Conservation (phyloP, 2,113 vertebrate species). For the Centropus bengalensis region DNA sequence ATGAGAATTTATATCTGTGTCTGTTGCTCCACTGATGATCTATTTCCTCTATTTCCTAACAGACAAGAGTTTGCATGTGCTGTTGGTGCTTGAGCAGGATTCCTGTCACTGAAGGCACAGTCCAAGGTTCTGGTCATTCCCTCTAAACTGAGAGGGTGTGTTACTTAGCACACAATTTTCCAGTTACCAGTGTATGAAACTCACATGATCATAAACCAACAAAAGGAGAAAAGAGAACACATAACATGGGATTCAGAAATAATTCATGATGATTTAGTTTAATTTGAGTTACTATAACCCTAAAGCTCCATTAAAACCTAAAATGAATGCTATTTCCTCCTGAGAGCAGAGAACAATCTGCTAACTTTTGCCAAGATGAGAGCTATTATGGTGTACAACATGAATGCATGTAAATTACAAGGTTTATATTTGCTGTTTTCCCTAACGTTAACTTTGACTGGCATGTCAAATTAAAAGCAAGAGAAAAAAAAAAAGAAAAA, state of each 20-base stretch:
- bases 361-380: slow-evolving; percentile 39
- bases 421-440: slow-evolving; percentile 45
- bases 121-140: neutral
- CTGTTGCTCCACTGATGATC: neutral
- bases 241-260: slow-evolving; percentile 52
- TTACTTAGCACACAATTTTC: neutral
- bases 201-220: neutral
- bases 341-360: slow-evolving; percentile 39
- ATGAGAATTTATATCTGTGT: neutral
- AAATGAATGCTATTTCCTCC: slow-evolving; percentile 40
- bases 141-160: neutral
- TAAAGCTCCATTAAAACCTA: slow-evolving; percentile 51
- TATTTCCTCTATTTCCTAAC: neutral
- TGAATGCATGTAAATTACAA: neutral
- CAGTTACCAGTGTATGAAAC: neutral
- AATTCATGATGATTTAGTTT: slow-evolving; percentile 60
- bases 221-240: neutral
- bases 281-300: slow-evolving; percentile 50
- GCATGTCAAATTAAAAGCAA: slow-evolving; percentile 46
- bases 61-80: neutral
- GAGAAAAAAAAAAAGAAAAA: neutral
- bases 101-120: neutral
- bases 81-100: neutral
- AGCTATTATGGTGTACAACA: slow-evolving; percentile 8
- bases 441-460: slow-evolving; percentile 51